Evolutionary conservation across 2,113 vertebrate genomes (phyloP).

Genomic region (Macaca nemestrina): DNA sequence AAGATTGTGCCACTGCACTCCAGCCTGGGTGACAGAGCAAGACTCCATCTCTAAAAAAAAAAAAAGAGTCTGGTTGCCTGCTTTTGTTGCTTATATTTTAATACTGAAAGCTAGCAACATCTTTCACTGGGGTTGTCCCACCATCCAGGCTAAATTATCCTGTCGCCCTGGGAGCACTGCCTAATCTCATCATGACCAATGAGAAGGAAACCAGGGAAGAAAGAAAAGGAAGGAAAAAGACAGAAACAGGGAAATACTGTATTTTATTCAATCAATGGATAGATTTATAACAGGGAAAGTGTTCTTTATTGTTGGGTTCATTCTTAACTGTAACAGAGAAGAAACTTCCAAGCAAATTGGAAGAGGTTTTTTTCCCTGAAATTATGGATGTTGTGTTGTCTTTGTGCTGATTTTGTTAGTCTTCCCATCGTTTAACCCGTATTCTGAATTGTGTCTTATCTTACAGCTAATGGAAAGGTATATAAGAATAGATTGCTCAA

Average conservation of each 20-base stretch:
- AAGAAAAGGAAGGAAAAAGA: neutral
- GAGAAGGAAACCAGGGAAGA: neutral
- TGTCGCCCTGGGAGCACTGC: neutral
- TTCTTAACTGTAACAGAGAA: neutral
- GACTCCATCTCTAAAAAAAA: too few relatives aligned
- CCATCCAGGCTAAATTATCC: neutral
- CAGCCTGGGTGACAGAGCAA: too few relatives aligned
- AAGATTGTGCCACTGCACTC: too few relatives aligned
- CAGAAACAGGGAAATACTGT: neutral
- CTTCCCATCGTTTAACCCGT: neutral
- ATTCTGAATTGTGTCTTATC: neutral
- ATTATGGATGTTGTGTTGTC: neutral
- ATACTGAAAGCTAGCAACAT: neutral
- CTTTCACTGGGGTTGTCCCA: neutral
- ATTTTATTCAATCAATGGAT: neutral
- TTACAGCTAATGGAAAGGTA: conserved; percentile 45
- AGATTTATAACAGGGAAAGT: neutral
- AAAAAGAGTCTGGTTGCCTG: neutral
- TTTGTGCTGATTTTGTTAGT: neutral
- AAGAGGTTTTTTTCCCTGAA: neutral
- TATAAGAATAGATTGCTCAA: conserved; percentile 33
- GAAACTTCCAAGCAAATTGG: conserved; percentile 2
- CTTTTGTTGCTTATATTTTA: neutral
- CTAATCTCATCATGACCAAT: neutral
- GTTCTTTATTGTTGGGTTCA: conserved; percentile 27